A percentile compares a stretch with the other conserved stretches of the same genome.
phyloP scores from a whole-genome alignment of 2,113 vertebrate species.

The Artemisiospiza belli region DNA sequence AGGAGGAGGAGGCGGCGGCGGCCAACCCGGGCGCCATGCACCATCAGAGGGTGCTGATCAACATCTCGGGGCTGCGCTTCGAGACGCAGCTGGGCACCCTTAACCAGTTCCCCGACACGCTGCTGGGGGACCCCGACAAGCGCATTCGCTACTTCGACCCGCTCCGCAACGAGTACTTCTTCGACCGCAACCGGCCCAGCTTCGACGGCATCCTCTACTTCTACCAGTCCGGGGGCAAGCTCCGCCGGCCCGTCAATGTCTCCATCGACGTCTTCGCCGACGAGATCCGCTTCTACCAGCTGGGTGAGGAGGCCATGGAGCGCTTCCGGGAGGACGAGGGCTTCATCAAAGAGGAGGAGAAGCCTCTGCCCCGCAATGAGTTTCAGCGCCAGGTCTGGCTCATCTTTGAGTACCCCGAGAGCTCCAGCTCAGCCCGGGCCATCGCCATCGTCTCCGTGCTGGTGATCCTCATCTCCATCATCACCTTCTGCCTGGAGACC shows the following conservation, averaged over 20 bases:
- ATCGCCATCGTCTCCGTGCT: slow-evolving; percentile 95
- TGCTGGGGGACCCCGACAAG: slow-evolving; percentile 90
- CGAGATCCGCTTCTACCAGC: slow-evolving; percentile 94
- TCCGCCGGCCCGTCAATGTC: slow-evolving; percentile 91
- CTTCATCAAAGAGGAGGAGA: slow-evolving; percentile 91
- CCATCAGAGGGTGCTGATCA: slow-evolving; percentile 92
- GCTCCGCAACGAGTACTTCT: slow-evolving; percentile 96
- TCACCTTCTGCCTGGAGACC: slow-evolving; percentile 97
- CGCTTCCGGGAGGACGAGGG: slow-evolving; percentile 94
- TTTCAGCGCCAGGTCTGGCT: slow-evolving; percentile 99
- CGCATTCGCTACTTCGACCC: slow-evolving; percentile 96
- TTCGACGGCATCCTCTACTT: slow-evolving; percentile 96
- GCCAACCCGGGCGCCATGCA: slow-evolving; percentile 75
- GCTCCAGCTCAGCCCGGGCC: slow-evolving; percentile 88
- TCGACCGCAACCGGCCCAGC: slow-evolving; percentile 95
- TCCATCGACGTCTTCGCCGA: slow-evolving; percentile 93
- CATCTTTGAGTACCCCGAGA: slow-evolving; percentile 95
- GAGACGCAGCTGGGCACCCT: slow-evolving; percentile 96
- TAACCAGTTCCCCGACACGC: slow-evolving; percentile 92
- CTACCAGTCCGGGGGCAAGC: slow-evolving; percentile 94
- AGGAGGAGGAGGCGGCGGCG: slow-evolving; percentile 56
- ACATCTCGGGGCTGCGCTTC: slow-evolving; percentile 92
- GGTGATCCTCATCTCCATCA: slow-evolving; percentile 95
- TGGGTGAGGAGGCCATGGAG: slow-evolving; percentile 93
- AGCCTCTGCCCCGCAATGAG: slow-evolving; percentile 85